phyloP scores from a whole-genome alignment of 2,113 vertebrate species.

The Leptocoma aspasia region DNA sequence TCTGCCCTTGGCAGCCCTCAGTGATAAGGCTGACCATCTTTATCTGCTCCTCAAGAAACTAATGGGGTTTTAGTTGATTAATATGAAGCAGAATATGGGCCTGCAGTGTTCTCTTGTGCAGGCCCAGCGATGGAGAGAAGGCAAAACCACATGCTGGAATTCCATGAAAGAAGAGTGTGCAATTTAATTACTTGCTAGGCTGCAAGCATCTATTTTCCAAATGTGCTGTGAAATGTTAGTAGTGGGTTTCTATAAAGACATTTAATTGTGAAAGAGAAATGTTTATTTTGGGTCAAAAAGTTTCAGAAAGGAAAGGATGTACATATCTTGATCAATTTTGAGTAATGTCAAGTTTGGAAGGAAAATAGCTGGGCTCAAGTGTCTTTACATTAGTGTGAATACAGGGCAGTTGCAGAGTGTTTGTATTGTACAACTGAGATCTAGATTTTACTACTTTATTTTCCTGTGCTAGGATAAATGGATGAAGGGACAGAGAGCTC shows the following conservation, averaged over 20 bases:
- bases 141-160: background rate
- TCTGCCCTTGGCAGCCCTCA: background rate
- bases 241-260: background rate
- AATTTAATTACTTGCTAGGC: constrained; percentile 1
- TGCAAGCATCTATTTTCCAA: background rate
- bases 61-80: background rate
- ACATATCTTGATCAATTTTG: background rate
- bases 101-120: background rate
- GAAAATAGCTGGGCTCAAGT: background rate
- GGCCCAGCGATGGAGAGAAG: background rate
- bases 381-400: background rate
- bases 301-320: background rate
- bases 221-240: background rate
- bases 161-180: background rate
- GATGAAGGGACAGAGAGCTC: background rate
- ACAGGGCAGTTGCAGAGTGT: background rate
- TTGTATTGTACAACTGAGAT: background rate
- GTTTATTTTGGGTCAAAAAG: background rate
- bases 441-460: background rate
- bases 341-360: background rate
- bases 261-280: background rate
- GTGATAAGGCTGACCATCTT: background rate
- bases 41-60: background rate
- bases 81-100: background rate
- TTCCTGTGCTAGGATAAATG: background rate